Base-by-base conservation (phyloP, 2,113 vertebrate species). In the Muntiacus muntjak region DNA sequence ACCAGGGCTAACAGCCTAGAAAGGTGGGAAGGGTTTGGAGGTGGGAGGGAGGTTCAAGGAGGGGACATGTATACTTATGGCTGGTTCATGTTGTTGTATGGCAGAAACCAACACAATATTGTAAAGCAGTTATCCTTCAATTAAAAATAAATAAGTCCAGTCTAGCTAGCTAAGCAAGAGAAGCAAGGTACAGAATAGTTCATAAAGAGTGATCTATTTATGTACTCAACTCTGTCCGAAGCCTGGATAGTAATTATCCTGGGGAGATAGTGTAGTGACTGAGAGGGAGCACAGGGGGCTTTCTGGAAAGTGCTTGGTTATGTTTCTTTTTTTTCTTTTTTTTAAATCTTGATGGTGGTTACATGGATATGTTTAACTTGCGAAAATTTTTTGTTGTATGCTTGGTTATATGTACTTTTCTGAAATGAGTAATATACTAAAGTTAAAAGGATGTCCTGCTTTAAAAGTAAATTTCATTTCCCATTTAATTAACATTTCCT, bases 391-490 rank as follows among this genome's bases (percentile, higher is more conserved):
- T 47, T 93, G 21, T 89, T 93, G 36, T 30, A 16, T 85, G n/a
- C 55, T 94, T 91, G 36, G n/a, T 33, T 93, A 57, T 82, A 23
- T 87, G 40, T 74, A 74, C 30, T 84, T 96, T 86, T 78, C 23
- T 83, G 62, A 76, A 91, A 60, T 92, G n/a, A 92, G 28, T 74
- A 85, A 60, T 58, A 21, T 85, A 64, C 36, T 93, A 82, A 86
- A 92, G 21, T 87, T 84, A 81, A 93, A 97, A 91, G 89, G 33
- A 43, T 5, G 26, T 55, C 11, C 23, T 87, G 76, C 4, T 60
- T 90, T 93, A 67, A 78, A 95, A 83, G 57, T 81, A 62, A 62
- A 94, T 96, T 93, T 81, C 26, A 40, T 88, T 84, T 71, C 25
- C 76, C 89, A 45, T 85, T 89, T 89, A 85, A 92, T 47, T 84